Conservation (phyloP, 2,113 vertebrate species). For the Sander lucioperca region DNA sequence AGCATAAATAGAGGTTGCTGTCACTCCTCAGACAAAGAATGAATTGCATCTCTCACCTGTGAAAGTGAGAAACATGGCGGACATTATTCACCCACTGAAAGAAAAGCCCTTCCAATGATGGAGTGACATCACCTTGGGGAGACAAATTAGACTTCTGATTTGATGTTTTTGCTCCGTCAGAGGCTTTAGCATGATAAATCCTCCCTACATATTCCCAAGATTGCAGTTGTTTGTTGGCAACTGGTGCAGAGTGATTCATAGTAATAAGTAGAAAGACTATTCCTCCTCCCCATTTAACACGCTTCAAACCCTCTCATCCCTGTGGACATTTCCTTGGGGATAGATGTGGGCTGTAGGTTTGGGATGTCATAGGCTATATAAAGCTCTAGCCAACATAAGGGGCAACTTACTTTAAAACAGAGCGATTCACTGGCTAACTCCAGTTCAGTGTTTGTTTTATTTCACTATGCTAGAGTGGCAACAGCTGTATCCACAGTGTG, state of each 20-base stretch:
- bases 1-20: conserved; percentile 54
- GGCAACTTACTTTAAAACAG: conserved; percentile 18
- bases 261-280: conserved; percentile 50
- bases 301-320: conserved; percentile 35
- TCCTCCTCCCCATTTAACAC: conserved; percentile 54
- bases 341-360: conserved; percentile 31
- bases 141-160: conserved; percentile 79
- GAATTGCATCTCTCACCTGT: conserved; percentile 62
- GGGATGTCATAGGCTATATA: conserved; percentile 8
- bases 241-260: conserved; percentile 75
- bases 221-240: conserved; percentile 80
- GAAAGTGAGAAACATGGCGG: conserved; percentile 65
- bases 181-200: conserved; percentile 74
- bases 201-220: conserved; percentile 66
- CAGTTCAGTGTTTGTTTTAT: conserved; percentile 63
- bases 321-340: conserved; percentile 31
- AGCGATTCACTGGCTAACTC: conserved; percentile 30
- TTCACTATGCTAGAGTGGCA: conserved; percentile 58
- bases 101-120: conserved; percentile 71
- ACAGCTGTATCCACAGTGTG: conserved; percentile 64
- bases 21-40: conserved; percentile 54
- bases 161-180: conserved; percentile 80
- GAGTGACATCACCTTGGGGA: conserved; percentile 80
- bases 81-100: conserved; percentile 65
- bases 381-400: conserved; percentile 6